Evolutionary conservation across 2,113 vertebrate genomes (phyloP), one percentile per base, ranked within the genome.

Genomic region (Scartelaos histophorus): DNA sequence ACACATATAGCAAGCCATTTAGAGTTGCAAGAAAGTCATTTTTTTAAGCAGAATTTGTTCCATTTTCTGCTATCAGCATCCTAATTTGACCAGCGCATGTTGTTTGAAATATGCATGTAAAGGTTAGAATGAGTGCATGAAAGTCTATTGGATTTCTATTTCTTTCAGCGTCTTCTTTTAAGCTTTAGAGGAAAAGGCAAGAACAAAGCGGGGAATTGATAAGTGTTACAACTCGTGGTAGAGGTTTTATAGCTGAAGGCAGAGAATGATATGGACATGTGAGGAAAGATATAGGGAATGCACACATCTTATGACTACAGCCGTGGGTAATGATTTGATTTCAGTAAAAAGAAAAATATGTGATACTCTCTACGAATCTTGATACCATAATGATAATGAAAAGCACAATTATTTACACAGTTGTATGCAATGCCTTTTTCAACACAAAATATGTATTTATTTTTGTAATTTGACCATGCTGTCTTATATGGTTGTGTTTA

Each of bases 91-190:
- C 19, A 61, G 22, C 0, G 25, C 35, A 29, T 64, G 67, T 25
- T 68, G 58, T 80, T 54, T 71, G 17, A 61, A 51, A 65, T 25
- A 24, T 58, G 56, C 22, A 61, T 24, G 62, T 38, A 15, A 22
- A 72, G 53, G 78, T n/a, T 38, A 64, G 2, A 64, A 79, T 70
- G 69, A 29, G 51, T 78, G 70, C 68, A 86, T 73, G 77, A 51
- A 71, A 79, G 73, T 66, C 38, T 74, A 69, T 38, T 56, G 66
- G 76, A 76, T 66, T 35, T 54, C 47, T 73, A 66, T 73, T 61
- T 24, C 56, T 57, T 24, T 24, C 21, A 13, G 13, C 1, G 12
- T 10, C 56, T 24, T 24, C 12, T 57, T 22, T 6, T 60, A 25
- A 25, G 12, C 22, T 25, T 58, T 25, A 56, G 53, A 21, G 47